Conservation (phyloP, 2,888 invertebrate genomes). For the Seladonia tumulorum region DNA sequence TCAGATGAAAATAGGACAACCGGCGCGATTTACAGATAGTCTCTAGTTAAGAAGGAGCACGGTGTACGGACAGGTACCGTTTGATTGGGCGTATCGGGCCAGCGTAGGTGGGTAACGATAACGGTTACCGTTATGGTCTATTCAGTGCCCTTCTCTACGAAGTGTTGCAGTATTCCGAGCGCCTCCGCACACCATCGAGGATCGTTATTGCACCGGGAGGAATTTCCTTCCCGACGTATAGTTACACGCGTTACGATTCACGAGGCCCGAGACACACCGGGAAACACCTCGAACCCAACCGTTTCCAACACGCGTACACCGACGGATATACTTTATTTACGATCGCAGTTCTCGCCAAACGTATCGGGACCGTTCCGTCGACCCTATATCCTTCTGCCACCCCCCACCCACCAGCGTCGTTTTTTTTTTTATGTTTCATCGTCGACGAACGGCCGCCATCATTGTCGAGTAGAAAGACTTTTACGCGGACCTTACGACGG, state of each 20-base stretch:
- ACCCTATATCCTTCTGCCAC: background rate
- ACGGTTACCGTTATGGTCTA: slow-evolving; percentile 76
- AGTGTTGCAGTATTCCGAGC: slow-evolving; percentile 66
- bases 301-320: background rate
- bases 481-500: slow-evolving; percentile 3
- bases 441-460: background rate
- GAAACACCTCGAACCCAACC: background rate
- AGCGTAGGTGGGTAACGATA: slow-evolving; percentile 75
- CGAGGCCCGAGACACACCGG: background rate
- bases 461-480: slow-evolving; percentile 18
- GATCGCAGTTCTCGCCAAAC: slow-evolving; percentile 25
- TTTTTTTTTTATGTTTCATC: background rate
- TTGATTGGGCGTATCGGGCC: slow-evolving; percentile 74
- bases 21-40: slow-evolving; percentile 5
- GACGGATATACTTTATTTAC: slow-evolving; percentile 39
- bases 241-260: slow-evolving; percentile 28
- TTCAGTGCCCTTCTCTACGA: slow-evolving; percentile 67
- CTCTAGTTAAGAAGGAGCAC: slow-evolving; percentile 9
- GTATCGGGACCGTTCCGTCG: background rate
- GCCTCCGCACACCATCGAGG: slow-evolving; percentile 10
- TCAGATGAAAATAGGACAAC: slow-evolving; percentile 8
- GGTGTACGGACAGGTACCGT: slow-evolving; percentile 55
- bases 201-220: slow-evolving; percentile 69
- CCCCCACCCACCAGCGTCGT: background rate
- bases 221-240: slow-evolving; percentile 54